Percentiles rank a stretch among this genome's conserved stretches.
Conservation (phyloP, 2,888 invertebrate genomes). For the Apoderus coryli region DNA sequence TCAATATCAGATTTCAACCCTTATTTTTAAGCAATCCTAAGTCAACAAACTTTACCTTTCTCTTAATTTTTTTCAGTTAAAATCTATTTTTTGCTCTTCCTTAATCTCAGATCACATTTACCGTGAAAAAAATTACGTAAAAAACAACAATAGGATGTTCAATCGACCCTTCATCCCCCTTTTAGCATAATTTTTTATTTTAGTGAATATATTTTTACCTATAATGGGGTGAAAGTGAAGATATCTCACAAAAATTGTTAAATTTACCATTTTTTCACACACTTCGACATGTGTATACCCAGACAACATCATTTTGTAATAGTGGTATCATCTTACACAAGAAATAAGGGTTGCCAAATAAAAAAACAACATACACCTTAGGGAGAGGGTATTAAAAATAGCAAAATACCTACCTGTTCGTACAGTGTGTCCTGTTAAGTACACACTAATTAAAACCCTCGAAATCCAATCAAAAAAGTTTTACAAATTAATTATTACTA, state of each 20-base stretch:
- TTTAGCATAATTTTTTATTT: too few relatives aligned
- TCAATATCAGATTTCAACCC: constrained; percentile 15
- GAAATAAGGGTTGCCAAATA: constrained; percentile 21
- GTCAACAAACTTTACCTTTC: constrained; percentile 12
- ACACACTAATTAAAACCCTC: too few relatives aligned
- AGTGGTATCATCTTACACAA: constrained; percentile 32
- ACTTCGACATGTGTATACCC: constrained; percentile 21
- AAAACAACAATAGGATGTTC: constrained; percentile 12
- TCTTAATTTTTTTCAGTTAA: constrained; percentile 11
- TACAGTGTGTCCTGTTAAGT: too few relatives aligned
- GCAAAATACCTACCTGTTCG: too few relatives aligned
- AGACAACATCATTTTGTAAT: constrained; percentile 29
- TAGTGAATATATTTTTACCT: too few relatives aligned
- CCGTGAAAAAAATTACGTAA: constrained; percentile 16
- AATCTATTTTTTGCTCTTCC: background rate
- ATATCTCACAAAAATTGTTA: constrained; percentile 25
- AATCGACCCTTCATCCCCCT: constrained; percentile 8
- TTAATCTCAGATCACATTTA: constrained; percentile 15
- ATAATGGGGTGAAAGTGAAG: too few relatives aligned
- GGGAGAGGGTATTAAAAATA: too few relatives aligned
- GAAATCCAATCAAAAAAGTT: too few relatives aligned
- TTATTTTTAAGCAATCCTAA: constrained; percentile 14
- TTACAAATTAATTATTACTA: too few relatives aligned
- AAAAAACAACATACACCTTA: too few relatives aligned
- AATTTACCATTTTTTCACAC: constrained; percentile 25